A percentile compares a stretch with the other conserved stretches of the same genome.
phyloP scores from a whole-genome alignment of 2,888 invertebrate species.

The Xestia sexstrigata region DNA sequence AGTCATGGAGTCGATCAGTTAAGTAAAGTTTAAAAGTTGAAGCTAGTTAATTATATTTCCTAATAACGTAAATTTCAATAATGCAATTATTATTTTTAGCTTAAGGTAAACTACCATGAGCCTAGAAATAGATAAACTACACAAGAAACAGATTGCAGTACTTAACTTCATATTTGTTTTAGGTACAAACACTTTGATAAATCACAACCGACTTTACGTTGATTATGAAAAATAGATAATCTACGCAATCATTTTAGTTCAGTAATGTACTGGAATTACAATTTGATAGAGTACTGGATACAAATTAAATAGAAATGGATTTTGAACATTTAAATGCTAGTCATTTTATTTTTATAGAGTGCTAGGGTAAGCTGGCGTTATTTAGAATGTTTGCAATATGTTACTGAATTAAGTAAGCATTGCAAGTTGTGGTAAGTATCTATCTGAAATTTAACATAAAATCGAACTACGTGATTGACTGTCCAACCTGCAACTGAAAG shows the following conservation, averaged over 20 bases:
- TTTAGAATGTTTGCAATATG: constrained; percentile 2
- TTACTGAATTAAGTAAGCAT: not conserved
- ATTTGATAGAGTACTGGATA: constrained; percentile 59
- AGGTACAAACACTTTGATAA: constrained; percentile 50
- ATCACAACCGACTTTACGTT: constrained; percentile 45
- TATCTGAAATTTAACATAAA: not conserved
- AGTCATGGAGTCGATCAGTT: not conserved
- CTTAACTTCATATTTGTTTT: constrained; percentile 48
- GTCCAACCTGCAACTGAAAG: not conserved
- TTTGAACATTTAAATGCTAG: constrained; percentile 26
- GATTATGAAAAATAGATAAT: constrained; percentile 60
- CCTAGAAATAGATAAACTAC: constrained; percentile 19
- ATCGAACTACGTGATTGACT: not conserved
- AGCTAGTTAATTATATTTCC: not conserved
- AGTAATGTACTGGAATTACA: constrained; percentile 36
- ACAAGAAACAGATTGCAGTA: constrained; percentile 33
- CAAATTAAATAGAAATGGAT: constrained; percentile 46
- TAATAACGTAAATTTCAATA: not conserved
- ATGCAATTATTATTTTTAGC: not conserved
- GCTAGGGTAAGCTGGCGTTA: constrained; percentile 1
- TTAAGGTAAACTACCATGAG: constrained; percentile 18
- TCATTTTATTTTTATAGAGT: constrained; percentile 17
- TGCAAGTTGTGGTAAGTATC: not conserved
- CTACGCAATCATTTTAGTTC: constrained; percentile 43
- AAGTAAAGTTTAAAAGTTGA: not conserved